Evolutionary conservation across 1,140 invertebrate genomes (phyloP), one percentile per base, ranked within the genome.

Genomic region (Leptopilina boulardi): DNA sequence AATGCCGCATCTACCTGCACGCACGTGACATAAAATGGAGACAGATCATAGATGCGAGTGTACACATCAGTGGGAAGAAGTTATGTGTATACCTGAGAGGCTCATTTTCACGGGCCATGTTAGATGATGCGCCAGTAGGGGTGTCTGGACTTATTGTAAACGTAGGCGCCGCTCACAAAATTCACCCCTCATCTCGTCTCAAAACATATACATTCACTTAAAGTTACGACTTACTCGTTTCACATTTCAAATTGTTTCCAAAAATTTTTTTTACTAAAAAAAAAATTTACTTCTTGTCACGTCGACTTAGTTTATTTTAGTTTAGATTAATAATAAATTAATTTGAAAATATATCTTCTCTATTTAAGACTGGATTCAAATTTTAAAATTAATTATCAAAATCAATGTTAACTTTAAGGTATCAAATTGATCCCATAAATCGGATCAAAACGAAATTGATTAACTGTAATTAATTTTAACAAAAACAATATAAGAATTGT

Each of bases 121-220:
- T 5, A 59, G 34, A 51, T 59, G 23, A 71, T 75, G 21, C 73
- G 34, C 47, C 78, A 83, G 80, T 80, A 80, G 81, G 80, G 42
- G 82, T 80, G 83, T 83, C 85, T 80, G 76, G 81, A 79, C 80
- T 83, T 30, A 86, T 86, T 86, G 83, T 86, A 80, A 84, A 81
- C 71, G 38, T 23, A 84, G 87, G 87, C 87, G 87, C 87, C 87
- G 86, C 82, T 76, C 75, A 42, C 34, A 59, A 73, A 19, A 71
- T 70, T 56, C 77, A 70, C 77, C 78, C 71, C 71, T 56, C 74
- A 47, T 56, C 18, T 77, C 44, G 74, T 77, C 70, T 74, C 70
- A 70, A 26, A 70, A n/a, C 23, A 70, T n/a, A n/a, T 38, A 42
- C n/a, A n/a, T 26, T 66, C 3, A 30, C 23, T 13, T 13, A 34